Evolutionary conservation across 2,797 vertebrate genomes (phyloP), one percentile per base, ranked within the genome.

Genomic region (Onychomys leucogaster): DNA sequence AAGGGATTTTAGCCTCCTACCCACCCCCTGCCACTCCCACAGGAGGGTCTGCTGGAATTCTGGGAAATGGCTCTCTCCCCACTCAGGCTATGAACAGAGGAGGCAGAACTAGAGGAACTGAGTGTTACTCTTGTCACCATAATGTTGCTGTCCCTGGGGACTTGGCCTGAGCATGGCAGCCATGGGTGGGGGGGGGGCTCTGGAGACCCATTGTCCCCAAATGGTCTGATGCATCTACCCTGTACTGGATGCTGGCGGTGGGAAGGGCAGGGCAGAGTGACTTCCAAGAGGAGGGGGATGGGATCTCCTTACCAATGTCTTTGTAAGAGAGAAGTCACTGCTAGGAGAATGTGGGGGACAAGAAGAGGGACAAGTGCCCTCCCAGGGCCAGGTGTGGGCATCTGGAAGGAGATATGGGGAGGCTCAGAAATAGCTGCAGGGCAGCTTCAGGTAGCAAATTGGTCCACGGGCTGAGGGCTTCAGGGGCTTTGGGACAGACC

Each of bases 191-290:
- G n/a, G n/a, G 8, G 9, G 59, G 32, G n/a, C 1, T 71, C 71
- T 25, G 16, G 8, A 37, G 71, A 12, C 37, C 23, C 23, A 41
- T 12, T 27, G 23, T 11, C 21, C 71, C 10, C 37, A 43, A 41
- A 11, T 75, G 23, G 23, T 75, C 2, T n/a, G 3, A 2, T 2
- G 0, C 0, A 5, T 10, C 27, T 0, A 5, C 23, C 46, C 41
- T 5, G 8, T 7, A 16, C 57, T 32, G 63, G 41, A 6, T 23
- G 9, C n/a, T 5, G 61, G 43, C 27, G 10, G 63, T 65, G 0
- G 14, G 55, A n/a, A 37, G 13, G 8, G 29, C 2, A 7, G n/a
- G 6, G 43, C n/a, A 11, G 41, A 37, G 37, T 2, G 9, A 29
- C 67, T 41, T 59, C 34, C 13, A 1, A 19, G 43, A 49, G 75